These are phyloP conservation scores for Nothoprocta perdicaria DNA, from an alignment of 2,113 vertebrate genomes.

Conservation along the genomic window DNA sequence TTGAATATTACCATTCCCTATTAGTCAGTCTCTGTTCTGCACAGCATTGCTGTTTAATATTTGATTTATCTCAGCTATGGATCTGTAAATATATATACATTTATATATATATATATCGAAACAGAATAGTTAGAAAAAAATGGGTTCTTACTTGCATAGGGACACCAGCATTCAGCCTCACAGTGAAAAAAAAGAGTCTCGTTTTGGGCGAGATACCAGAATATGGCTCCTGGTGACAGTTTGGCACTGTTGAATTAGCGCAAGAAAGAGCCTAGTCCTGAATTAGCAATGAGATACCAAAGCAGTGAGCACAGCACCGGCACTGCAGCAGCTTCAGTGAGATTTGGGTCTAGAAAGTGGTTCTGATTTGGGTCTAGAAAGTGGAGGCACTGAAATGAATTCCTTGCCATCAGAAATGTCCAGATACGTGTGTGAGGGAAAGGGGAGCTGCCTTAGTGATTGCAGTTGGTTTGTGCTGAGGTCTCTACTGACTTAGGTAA, in stretches of 20 bases:
- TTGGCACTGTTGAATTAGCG: constrained; percentile 41
- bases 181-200: neutral
- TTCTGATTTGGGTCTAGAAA: constrained; percentile 24
- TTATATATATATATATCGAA: neutral
- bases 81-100: neutral
- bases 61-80: neutral
- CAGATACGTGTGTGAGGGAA: neutral
- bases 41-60: neutral
- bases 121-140: neutral
- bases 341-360: neutral
- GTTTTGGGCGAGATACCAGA: neutral
- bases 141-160: neutral
- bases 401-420: neutral
- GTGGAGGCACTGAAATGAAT: neutral
- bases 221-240: neutral
- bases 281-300: constrained; percentile 22
- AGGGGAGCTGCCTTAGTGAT: neutral
- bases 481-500: neutral
- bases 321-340: neutral
- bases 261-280: neutral
- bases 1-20: neutral
- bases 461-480: neutral
- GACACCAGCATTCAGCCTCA: neutral
- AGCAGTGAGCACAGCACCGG: neutral
- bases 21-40: neutral